Base-by-base conservation (phyloP, 2,113 vertebrate genomes). In the Salvelinus alpinus region DNA sequence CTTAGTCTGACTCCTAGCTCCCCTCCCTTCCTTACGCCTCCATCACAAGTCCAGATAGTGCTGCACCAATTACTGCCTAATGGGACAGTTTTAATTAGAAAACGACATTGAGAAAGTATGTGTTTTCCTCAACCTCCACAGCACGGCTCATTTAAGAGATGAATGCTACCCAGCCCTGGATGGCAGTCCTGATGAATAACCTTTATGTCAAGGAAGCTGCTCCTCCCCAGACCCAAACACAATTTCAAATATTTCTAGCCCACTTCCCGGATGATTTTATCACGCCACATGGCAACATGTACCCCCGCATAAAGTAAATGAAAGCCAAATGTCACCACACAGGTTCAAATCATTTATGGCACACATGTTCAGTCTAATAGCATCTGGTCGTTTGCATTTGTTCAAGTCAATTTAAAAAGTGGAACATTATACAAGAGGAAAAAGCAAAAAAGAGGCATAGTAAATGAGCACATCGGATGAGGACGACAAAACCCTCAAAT, bases 141-240 rank as follows among this genome's bases (percentile, higher is more conserved):
- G 65, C 86, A 91, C 9, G 87, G 88, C 88, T 91, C 89, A 92
- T 92, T 91, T 87, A 82, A 87, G 79, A 91, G 90, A 93, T 90
- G 87, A 89, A 92, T 87, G 38, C 38, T 44, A 90, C 79, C 27
- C 82, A 67, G 25, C 8, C 22, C 64, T 13, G 62, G 62, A 11
- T 22, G 62, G 22, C 20, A 24, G 71, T 71, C 31, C 78, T 34
- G 57, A 86, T 86, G 82, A 89, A 90, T 77, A 76, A 72, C 65
- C 82, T 74, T 80, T 80, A 5, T 75, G 72, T 87, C 74, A 86
- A 86, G 81, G 82, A 81, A 85, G 59, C 75, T 71, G 84, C 91
- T 91, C 87, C 86, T 84, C 78, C 84, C 79, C 71, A 85, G 79
- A 85, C 85, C 75, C 80, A 80, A 83, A 79, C 79, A 80, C 31